A percentile compares a stretch with the other conserved stretches of the same genome.
These are phyloP conservation scores for Phrynocephalus versicolor DNA, from an alignment of 2,113 vertebrate species.

Conservation along the genomic window DNA sequence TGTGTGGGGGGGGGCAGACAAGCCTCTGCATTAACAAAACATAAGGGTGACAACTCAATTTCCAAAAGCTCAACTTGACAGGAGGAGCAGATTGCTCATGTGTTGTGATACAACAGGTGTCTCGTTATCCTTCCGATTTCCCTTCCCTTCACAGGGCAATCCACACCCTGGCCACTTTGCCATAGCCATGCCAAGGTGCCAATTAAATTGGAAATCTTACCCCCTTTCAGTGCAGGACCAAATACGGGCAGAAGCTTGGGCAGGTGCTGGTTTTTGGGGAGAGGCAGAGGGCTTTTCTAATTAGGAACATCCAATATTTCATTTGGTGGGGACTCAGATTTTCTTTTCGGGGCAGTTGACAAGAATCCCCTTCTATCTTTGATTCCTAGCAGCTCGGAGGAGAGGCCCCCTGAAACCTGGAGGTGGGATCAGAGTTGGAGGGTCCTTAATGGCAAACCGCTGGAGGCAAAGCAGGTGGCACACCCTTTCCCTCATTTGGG, in stretches of 20 bases:
- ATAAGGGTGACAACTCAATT: rapidly evolving
- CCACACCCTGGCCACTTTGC: neutral
- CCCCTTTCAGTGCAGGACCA: rapidly evolving
- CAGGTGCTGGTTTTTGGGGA: neutral
- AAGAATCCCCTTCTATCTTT: no score
- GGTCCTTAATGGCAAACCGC: no score
- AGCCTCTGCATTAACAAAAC: rapidly evolving
- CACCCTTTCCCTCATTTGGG: no score
- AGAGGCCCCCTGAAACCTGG: no score
- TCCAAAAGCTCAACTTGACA: neutral
- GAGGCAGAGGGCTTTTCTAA: neutral
- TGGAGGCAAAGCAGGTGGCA: no score
- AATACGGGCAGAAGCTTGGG: neutral
- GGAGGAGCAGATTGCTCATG: neutral
- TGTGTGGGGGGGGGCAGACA: neutral
- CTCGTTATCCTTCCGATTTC: rapidly evolving
- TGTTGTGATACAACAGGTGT: rapidly evolving
- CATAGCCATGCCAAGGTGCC: neutral
- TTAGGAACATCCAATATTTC: no score
- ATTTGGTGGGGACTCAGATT: no score
- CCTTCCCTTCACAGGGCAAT: neutral
- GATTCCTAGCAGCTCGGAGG: no score
- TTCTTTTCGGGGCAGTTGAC: no score
- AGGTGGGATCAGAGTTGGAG: no score
- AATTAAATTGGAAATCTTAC: rapidly evolving